Evolutionary conservation across 2,113 vertebrate species (phyloP), one percentile per base, ranked within the genome.

Genomic region (Heterotilapia buettikoferi): DNA sequence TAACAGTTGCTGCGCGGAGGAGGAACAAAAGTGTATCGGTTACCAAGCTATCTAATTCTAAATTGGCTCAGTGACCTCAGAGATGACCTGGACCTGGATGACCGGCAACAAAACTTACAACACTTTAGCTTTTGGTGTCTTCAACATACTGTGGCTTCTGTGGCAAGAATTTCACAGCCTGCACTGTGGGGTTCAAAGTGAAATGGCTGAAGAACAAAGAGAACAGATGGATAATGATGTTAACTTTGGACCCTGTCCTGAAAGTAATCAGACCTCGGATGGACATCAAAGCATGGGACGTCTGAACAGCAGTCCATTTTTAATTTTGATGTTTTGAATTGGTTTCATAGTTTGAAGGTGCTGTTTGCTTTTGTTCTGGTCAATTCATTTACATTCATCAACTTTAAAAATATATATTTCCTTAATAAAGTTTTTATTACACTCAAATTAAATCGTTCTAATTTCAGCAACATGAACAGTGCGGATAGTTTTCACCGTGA

Each of bases 151-250:
- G 63, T 66, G 19, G 61, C 18, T 38, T 38, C 61, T 38, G 61
- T 38, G 10, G 12, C 19, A 21, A 12, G 61, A 21, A 66, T 66
- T 0, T 7, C 33, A 1, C 0, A 21, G 19, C 11, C 63, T 68
- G 63, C 19, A 38, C 63, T 38, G 6, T 40, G 19, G 19, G 33
- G 63, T 21, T 68, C 63, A 68, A 68, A 68, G 63, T 21, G 33
- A 36, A 36, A 36, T 4, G 59, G 31, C 59, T 66, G 31, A 68
- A 66, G 31, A 66, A 66, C 31, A 36, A 36, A 36, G 18, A 36
- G 31, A 66, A 66, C 61, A 66, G 18, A 63, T 10, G 9, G 31
- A 63, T 38, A 36, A 66, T 2, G 31, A 36, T 33, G 31, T n/a
- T 63, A 36, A 33, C 18, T 66, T 66, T 66, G 61, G 61, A 38